Base-by-base conservation (phyloP, 2,113 vertebrate species). In the Jacana jacana region DNA sequence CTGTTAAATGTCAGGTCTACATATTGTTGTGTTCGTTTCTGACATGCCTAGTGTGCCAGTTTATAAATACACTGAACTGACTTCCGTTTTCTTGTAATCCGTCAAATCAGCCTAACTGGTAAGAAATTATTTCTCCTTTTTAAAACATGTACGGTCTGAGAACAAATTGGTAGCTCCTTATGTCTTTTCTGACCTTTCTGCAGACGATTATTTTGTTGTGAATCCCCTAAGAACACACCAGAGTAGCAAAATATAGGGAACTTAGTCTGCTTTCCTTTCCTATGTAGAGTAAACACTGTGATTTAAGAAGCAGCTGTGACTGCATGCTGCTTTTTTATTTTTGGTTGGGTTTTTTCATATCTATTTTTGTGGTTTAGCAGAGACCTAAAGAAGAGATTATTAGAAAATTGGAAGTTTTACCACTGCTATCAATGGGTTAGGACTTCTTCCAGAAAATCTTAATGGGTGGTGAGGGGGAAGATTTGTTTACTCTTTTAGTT, bases 261-360 rank as follows among this genome's bases (percentile, higher is more conserved):
- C 18, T 75, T 77, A 23, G 40, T 54, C 35, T 86, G 51, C 24
- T 23, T 12, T 77, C 28, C 88, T 87, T 91, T 51, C 33, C 22
- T 96, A 2, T 78, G 42, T 88, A 88, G 89, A 66, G 75, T 81
- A 80, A 88, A 55, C 5, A 2, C 51, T 13, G 17, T 88, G 49
- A 73, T 77, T 81, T 70, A 73, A 72, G 40, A 82, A 89, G 78
- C 61, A 95, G 37, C 75, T 80, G 58, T 78, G 55, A 54, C 55
- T 77, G 13, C 15, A 37, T 37, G 14, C 65, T 81, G 30, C 2
- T n/a, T n/a, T n/a, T n/a, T n/a, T n/a, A n/a, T n/a, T n/a, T n/a
- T n/a, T n/a, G n/a, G n/a, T n/a, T n/a, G n/a, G n/a, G n/a, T n/a
- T n/a, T n/a, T n/a, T n/a, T n/a, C n/a, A 3, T 22, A 49, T 48